Evolutionary conservation across 2,113 vertebrate genomes (phyloP).

Genomic region (Platichthys flesus): DNA sequence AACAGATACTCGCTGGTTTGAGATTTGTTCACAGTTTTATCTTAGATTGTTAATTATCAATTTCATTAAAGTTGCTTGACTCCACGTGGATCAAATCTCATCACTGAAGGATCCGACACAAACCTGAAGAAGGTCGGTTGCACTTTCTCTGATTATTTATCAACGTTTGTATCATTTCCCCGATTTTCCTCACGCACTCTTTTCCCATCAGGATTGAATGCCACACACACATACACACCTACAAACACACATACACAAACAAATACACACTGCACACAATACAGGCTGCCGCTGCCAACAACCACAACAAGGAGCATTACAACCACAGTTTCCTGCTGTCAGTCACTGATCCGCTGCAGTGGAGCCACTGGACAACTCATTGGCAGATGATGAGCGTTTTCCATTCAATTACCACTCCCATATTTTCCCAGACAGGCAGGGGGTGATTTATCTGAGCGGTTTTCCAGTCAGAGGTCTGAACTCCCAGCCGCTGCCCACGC

Average conservation of each 20-base stretch:
- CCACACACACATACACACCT: not conserved
- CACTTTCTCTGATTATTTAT: constrained; percentile 23
- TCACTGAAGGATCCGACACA: not conserved
- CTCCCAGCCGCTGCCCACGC: constrained; percentile 9
- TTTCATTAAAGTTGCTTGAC: constrained; percentile 34
- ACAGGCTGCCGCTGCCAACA: constrained; percentile 31
- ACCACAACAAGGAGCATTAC: constrained; percentile 28
- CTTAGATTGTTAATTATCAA: constrained; percentile 50
- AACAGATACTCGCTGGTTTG: not conserved
- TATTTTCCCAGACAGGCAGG: constrained; percentile 24
- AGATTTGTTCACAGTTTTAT: constrained; percentile 14
- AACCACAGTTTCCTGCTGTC: constrained; percentile 41
- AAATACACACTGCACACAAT: not conserved
- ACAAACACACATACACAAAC: no score
- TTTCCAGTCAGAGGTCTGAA: constrained; percentile 16
- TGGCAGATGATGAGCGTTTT: constrained; percentile 53
- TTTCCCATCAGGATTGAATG: not conserved
- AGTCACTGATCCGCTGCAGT: constrained; percentile 27
- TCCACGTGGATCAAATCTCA: constrained; percentile 30
- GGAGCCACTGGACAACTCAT: constrained; percentile 42
- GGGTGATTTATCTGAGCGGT: constrained; percentile 28
- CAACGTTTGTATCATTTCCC: not conserved
- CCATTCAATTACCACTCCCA: constrained; percentile 53
- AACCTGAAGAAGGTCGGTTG: constrained; percentile 1
- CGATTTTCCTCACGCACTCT: constrained; percentile 15